A percentile compares a stretch with the other conserved stretches of the same genome.
phyloP scores from a whole-genome alignment of 2,113 vertebrate genomes.

The Hymenochirus boettgeri region DNA sequence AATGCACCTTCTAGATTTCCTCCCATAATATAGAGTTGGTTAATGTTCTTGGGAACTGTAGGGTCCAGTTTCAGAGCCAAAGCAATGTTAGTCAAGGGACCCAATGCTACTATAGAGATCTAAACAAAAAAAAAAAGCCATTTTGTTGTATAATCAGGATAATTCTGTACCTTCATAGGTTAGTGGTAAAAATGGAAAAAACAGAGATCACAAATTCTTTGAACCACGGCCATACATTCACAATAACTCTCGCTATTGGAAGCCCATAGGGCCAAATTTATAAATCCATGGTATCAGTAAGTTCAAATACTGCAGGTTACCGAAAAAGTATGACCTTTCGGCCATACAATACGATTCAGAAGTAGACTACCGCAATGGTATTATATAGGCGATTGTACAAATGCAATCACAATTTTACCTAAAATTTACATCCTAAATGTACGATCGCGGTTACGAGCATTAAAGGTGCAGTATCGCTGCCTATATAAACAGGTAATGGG shows the following conservation, averaged over 20 bases:
- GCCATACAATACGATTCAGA: too few relatives aligned
- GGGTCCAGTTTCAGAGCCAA: constrained; percentile 64
- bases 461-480: too few relatives aligned
- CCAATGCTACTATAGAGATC: constrained; percentile 53
- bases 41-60: constrained; percentile 58
- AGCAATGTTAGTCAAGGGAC: constrained; percentile 67
- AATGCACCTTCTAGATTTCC: constrained; percentile 63
- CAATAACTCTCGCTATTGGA: neutral
- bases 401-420: too few relatives aligned
- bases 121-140: neutral
- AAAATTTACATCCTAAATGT: too few relatives aligned
- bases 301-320: neutral
- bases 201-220: neutral
- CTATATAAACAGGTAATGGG: too few relatives aligned
- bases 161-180: neutral
- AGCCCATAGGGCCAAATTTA: too few relatives aligned
- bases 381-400: too few relatives aligned
- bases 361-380: too few relatives aligned
- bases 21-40: constrained; percentile 63
- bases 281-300: neutral
- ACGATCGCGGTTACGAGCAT: too few relatives aligned
- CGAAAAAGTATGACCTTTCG: too few relatives aligned
- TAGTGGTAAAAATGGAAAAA: neutral
- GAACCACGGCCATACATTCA: neutral
- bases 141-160: neutral